Conservation (phyloP, 2,797 vertebrate genomes). For the Channallabes apus region DNA sequence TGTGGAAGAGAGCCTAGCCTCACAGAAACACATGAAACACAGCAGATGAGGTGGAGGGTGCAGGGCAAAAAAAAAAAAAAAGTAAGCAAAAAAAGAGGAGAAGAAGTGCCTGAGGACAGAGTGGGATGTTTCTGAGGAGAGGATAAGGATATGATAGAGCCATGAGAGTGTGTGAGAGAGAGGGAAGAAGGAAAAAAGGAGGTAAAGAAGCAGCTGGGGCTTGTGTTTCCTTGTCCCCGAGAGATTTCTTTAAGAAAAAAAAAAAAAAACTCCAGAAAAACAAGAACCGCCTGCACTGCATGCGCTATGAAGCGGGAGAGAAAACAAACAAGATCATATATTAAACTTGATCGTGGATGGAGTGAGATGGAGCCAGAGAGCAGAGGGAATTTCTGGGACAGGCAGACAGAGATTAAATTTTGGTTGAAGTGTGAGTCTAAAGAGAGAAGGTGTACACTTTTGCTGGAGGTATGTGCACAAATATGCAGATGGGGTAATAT, state of each 20-base stretch:
- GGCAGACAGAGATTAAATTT: slow-evolving; percentile 28
- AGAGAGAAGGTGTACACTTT: slow-evolving; percentile 19
- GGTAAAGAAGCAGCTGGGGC: slow-evolving; percentile 50
- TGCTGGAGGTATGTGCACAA: slow-evolving; percentile 14
- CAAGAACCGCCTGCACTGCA: slow-evolving; percentile 43
- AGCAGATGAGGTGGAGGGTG: slow-evolving; percentile 35
- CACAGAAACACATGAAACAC: slow-evolving; percentile 34
- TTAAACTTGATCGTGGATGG: slow-evolving; percentile 41
- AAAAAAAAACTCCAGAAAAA: slow-evolving; percentile 42
- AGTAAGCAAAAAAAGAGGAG: slow-evolving; percentile 20
- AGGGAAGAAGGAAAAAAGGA: slow-evolving; percentile 15
- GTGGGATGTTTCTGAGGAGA: slow-evolving; percentile 38
- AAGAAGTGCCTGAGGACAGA: slow-evolving; percentile 38
- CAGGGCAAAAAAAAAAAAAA: slow-evolving; percentile 33
- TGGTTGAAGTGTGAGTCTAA: not conserved
- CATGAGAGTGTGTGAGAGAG: slow-evolving; percentile 39
- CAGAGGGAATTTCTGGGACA: slow-evolving; percentile 39
- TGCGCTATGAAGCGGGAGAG: slow-evolving; percentile 36
- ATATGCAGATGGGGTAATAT: slow-evolving; percentile 27
- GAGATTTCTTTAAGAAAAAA: slow-evolving; percentile 40
- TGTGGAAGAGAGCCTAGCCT: slow-evolving; percentile 59
- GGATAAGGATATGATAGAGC: not conserved
- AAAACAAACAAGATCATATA: slow-evolving; percentile 55
- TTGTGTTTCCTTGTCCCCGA: slow-evolving; percentile 45
- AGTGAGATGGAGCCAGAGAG: slow-evolving; percentile 32